Evolutionary conservation across 2,797 vertebrate genomes (phyloP), one percentile per base, ranked within the genome.

Genomic region (Sandelia bainsii): DNA sequence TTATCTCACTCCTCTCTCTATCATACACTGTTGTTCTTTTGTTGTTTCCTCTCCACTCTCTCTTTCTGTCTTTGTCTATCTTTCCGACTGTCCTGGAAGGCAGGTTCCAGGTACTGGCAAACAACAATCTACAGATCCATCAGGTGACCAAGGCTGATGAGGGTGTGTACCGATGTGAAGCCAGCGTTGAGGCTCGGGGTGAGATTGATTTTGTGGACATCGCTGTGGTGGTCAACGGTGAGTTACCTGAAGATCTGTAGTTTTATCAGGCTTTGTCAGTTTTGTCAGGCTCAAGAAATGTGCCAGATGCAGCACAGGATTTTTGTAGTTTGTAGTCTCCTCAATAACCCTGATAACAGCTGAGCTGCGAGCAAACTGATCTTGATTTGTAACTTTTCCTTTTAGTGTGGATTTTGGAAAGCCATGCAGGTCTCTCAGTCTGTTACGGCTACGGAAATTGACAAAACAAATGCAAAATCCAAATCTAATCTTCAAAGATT

Each of bases 171-270:
- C 95, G 98, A 76, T 99, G 98, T 51, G 98, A 99, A 92, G 98
- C 97, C 81, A 95, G 97, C 88, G 97, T 99, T 20, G 97, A 99
- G 88, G 97, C 98, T 4, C 94, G 98, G 20, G 98, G 98, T 37
- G 98, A 99, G 93, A 98, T 99, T 69, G 97, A 99, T 76, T 99
- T 99, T 72, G 95, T 97, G 67, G 98, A 99, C 89, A 98, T 99
- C 71, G 93, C 94, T 6, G 93, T 99, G 76, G 96, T 98, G 64
- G 97, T 99, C 68, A 99, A 99, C 40, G 97, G 98, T 99, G 92
- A 97, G 97, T n/a, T 13, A 25, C 25, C 25, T 2, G 25, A 25
- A 17, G 40, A 4, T 42, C 3, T 10, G 25, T 39, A 39, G 12
- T 39, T 39, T 11, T 11, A 9, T 39, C 37, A 11, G 12, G 37